Base-by-base conservation (phyloP, 92 coral and sea anemone genomes). In the Siderastrea radians region DNA sequence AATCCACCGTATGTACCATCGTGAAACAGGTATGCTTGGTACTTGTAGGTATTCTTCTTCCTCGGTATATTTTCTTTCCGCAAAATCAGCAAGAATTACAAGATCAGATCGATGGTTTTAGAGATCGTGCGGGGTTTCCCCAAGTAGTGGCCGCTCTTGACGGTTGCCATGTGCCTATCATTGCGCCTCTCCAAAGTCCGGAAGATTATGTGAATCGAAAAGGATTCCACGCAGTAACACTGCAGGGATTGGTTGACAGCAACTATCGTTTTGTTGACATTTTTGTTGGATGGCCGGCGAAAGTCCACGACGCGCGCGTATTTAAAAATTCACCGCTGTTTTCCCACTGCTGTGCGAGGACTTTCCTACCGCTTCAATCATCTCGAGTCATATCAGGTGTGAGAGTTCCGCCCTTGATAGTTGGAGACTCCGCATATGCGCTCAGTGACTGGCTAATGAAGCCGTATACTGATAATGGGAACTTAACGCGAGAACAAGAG, bases 1-100 rank as follows among this genome's bases (percentile, higher is more conserved):
- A 90, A 76, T 85, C 90, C 60, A 77, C 89, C 54, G 89, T 80
- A 7, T 84, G 92, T 62, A 43, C 76, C 43, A 83, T 89, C 46
- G 60, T 86, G 7, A 78, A 68, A 51, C 84, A 83, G 43, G 89
- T 84, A 50, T 90, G 82, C 76, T n/a, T 64, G 48, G 74, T 44
- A 14, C 64, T 82, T 49, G 92, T 75, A 6, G 57, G 75, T 0
- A 80, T 82, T 63, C 66, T 88, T 38, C 75, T 89, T 43, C 68
- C 92, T 15, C 5, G 47, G 47, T 66, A 17, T 75, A 64, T 89
- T 67, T 19, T 1, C 48, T 49, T 89, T 52, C 88, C 92, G 5
- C 10, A 19, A 47, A 70, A 62, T 44, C 66, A 44, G 15, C 80
- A 72, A 44, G 78, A 72, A 46, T 12, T 77, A 3, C 69, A 87